These are phyloP conservation scores for Torymus tubicola DNA, from an alignment of 2,888 invertebrate genomes.

Conservation along the genomic window DNA sequence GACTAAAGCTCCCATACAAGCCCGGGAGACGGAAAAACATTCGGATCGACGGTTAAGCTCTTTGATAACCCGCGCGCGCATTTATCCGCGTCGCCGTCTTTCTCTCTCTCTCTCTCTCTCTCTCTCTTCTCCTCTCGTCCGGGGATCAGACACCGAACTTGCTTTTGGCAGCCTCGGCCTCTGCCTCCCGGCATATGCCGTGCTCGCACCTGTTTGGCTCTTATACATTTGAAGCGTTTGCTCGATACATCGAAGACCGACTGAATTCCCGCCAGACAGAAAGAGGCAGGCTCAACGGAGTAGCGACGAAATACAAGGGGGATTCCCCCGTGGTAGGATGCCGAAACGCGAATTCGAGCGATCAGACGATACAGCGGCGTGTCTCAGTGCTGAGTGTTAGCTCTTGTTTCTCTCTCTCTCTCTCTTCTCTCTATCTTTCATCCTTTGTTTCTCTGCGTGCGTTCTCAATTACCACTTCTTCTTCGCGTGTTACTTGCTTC, in stretches of 20 bases:
- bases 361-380: conserved; percentile 6
- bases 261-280: conserved; percentile 30
- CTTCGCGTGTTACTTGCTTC: background rate
- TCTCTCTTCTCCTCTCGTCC: background rate
- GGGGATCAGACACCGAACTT: conserved; percentile 1
- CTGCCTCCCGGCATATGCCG: background rate
- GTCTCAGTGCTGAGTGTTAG: background rate
- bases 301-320: background rate
- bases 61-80: conserved; percentile 15
- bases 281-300: background rate
- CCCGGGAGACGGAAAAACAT: conserved; percentile 15
- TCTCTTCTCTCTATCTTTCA: background rate
- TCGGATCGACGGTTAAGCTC: conserved; percentile 22
- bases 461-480: background rate
- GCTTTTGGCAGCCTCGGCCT: background rate
- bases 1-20: background rate
- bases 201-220: background rate
- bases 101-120: background rate
- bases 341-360: conserved; percentile 8
- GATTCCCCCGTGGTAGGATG: conserved; percentile 16
- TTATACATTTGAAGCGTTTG: conserved; percentile 39
- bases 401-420: background rate
- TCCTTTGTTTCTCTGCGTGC: background rate
- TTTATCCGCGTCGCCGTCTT: conserved; percentile 24
- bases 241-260: conserved; percentile 31